Conservation (phyloP, 2,888 invertebrate genomes). For the Bellardia pandia region DNA sequence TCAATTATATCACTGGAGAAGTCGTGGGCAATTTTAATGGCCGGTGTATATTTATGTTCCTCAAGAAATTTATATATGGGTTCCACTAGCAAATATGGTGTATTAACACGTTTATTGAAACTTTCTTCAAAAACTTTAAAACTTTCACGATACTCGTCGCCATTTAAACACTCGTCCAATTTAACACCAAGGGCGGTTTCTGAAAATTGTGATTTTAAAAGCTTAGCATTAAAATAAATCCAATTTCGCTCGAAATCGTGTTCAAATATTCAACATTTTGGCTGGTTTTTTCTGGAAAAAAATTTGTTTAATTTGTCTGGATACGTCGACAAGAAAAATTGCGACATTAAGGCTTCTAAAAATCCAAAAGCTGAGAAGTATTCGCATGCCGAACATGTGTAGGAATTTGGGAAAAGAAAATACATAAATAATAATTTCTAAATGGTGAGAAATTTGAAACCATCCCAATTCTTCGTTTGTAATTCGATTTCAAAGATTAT, state of each 20-base stretch:
- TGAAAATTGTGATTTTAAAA: conserved; percentile 2
- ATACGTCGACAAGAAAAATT: too few relatives aligned
- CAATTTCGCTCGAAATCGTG: not conserved
- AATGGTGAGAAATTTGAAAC: too few relatives aligned
- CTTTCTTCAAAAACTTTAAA: conserved; percentile 62
- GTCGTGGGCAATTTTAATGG: conserved; percentile 46
- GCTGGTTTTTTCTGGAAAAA: too few relatives aligned
- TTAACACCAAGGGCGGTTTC: conserved; percentile 69
- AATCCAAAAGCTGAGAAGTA: too few relatives aligned
- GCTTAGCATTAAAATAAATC: not conserved
- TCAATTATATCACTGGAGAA: conserved; percentile 64
- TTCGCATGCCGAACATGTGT: too few relatives aligned
- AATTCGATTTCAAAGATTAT: too few relatives aligned
- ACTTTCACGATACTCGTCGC: conserved; percentile 59
- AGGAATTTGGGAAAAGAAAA: too few relatives aligned
- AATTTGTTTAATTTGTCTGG: too few relatives aligned
- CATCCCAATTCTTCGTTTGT: too few relatives aligned
- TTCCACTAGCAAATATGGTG: conserved; percentile 53
- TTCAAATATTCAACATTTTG: too few relatives aligned
- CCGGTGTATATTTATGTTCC: conserved; percentile 53
- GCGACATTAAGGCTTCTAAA: too few relatives aligned
- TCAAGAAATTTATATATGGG: conserved; percentile 46
- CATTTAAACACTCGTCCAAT: conserved; percentile 60
- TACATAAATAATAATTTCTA: too few relatives aligned
- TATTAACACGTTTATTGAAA: conserved; percentile 61